These are phyloP conservation scores for Dendroctonus valens DNA, from an alignment of 1,140 invertebrate genomes.

Conservation along the genomic window DNA sequence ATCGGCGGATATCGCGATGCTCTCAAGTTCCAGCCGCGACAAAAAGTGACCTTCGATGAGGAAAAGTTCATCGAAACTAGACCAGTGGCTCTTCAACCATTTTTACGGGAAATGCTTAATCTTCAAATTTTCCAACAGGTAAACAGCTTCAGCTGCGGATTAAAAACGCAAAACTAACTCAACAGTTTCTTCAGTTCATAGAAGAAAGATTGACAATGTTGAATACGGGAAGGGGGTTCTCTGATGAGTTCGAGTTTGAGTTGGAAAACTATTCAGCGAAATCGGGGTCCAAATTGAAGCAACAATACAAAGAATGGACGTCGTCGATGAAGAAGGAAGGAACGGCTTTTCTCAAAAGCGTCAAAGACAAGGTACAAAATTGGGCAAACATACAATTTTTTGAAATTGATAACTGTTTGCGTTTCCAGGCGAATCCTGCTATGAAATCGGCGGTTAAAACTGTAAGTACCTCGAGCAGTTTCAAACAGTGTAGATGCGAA, in stretches of 20 bases:
- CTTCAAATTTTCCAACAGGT: slow-evolving; percentile 95
- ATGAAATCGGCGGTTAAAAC: slow-evolving; percentile 79
- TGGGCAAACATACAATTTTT: slow-evolving; percentile 11
- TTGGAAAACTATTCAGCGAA: slow-evolving; percentile 83
- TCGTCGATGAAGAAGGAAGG: slow-evolving; percentile 58
- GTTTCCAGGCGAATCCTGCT: slow-evolving; percentile 72
- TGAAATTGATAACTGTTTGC: slow-evolving; percentile 3
- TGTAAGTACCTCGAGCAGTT: slow-evolving; percentile 56
- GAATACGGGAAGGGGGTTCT: slow-evolving; percentile 83
- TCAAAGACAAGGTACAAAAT: slow-evolving; percentile 67
- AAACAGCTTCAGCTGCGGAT: slow-evolving; percentile 47
- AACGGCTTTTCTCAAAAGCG: slow-evolving; percentile 67
- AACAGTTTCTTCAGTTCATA: slow-evolving; percentile 69
- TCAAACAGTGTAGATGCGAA: not conserved
- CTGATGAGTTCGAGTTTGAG: slow-evolving; percentile 94
- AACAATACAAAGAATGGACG: slow-evolving; percentile 74
- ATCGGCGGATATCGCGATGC: slow-evolving; percentile 94
- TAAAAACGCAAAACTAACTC: not conserved
- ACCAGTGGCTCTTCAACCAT: slow-evolving; percentile 78
- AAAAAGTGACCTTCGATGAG: slow-evolving; percentile 81
- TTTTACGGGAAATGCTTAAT: slow-evolving; percentile 85
- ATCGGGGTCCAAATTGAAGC: slow-evolving; percentile 70
- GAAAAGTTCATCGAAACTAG: slow-evolving; percentile 84
- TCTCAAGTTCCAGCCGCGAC: slow-evolving; percentile 74
- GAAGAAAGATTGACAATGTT: slow-evolving; percentile 87